Evolutionary conservation across 2,113 vertebrate genomes (phyloP), one percentile per base, ranked within the genome.

Genomic region (Myocastor coypus): DNA sequence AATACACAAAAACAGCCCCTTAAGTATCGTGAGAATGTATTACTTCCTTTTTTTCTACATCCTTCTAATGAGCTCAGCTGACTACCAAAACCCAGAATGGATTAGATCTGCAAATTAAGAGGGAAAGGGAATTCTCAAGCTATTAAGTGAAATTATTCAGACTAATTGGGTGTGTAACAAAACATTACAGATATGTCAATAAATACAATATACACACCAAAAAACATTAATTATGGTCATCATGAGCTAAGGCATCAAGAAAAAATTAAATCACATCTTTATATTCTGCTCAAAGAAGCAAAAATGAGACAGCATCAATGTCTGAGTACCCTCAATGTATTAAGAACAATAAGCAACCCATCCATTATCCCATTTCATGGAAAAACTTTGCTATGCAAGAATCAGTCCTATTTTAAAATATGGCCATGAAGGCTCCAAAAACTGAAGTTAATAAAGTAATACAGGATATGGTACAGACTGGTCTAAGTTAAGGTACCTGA

Each of bases 251-350:
- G 86, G 91, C 63, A 83, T 78, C 46, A 40, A 92, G 52, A 19
- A 80, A 82, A 94, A 92, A 55, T 88, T 66, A 73, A 96, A 89
- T 37, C 34, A 32, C 8, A 71, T 89, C 64, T 69, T 93, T 55
- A 61, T 68, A 66, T 68, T 94, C 84, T 84, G 46, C 50, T 87
- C 63, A 84, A 92, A 57, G 91, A 83, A 83, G 50, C 24, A 93
- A 94, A 94, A 94, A 50, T 68, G 61, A 96, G 17, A 77, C 0
- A 34, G 1, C 22, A 61, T 46, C 82, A 71, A 66, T 40, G 73
- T n/a, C 11, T 83, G 59, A 83, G 28, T 19, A 37, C 19, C 6
- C 9, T n/a, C 2, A 11, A 22, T 52, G 66, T 55, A 64, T 71
- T 63, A 77, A 37, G n/a, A 89, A 87, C 14, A 78, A 78, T 52